These are phyloP conservation scores for Morpho helenor DNA, from an alignment of 2,888 invertebrate genomes.

Conservation along the genomic window DNA sequence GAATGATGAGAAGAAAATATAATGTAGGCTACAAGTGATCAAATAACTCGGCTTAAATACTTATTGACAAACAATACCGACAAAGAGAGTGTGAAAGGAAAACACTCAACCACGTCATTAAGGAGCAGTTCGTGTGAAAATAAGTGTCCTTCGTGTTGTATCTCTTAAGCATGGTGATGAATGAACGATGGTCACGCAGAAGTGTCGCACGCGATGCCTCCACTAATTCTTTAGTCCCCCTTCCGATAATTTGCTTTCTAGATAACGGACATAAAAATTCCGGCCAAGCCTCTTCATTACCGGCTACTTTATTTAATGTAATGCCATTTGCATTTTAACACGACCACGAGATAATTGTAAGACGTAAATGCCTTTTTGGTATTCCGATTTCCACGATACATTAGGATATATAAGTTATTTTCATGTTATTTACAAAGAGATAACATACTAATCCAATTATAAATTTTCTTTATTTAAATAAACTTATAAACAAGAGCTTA, in stretches of 20 bases:
- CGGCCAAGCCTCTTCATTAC: constrained; percentile 51
- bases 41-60: background rate
- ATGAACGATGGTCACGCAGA: constrained; percentile 60
- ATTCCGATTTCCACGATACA: no score
- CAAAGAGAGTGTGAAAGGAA: constrained; percentile 2
- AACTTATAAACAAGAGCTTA: no score
- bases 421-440: no score
- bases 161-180: constrained; percentile 58
- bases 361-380: no score
- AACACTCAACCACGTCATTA: constrained; percentile 23
- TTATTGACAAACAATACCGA: background rate
- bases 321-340: constrained; percentile 30
- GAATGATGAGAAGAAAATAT: no score
- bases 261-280: constrained; percentile 57
- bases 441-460: no score
- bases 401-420: no score
- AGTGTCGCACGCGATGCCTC: constrained; percentile 45
- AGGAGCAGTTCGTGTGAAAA: constrained; percentile 49
- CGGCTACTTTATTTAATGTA: constrained; percentile 44
- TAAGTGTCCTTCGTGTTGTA: constrained; percentile 58
- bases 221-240: constrained; percentile 44
- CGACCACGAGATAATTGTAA: background rate
- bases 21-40: no score
- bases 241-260: constrained; percentile 52
- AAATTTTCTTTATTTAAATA: no score